Conservation (phyloP, 2,113 vertebrate genomes). For the Globicephala melas region DNA sequence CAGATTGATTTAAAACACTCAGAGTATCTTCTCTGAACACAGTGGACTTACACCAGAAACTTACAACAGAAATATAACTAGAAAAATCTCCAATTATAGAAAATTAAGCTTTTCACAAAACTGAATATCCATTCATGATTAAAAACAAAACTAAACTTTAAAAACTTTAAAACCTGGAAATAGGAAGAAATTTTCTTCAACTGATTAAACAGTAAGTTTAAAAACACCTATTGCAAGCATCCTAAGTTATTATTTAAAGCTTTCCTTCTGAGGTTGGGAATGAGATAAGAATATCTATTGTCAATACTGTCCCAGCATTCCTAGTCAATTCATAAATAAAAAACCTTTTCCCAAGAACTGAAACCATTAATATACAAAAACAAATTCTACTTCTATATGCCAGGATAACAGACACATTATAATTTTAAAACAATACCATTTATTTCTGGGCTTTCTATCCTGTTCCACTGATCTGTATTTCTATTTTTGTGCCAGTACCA, state of each 20-base stretch:
- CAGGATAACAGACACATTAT: background rate
- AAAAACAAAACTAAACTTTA: background rate
- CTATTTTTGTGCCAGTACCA: too few species aligned
- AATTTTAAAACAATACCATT: background rate
- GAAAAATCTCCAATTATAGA: background rate
- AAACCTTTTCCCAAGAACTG: background rate
- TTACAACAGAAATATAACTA: background rate
- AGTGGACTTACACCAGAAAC: background rate
- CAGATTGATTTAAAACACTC: background rate
- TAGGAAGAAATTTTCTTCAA: background rate
- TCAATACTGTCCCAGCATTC: background rate
- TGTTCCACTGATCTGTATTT: too few species aligned
- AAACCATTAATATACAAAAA: background rate
- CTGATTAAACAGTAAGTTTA: background rate
- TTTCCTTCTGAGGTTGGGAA: background rate
- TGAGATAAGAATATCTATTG: background rate
- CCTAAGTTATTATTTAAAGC: background rate
- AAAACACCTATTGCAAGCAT: background rate
- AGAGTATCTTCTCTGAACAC: background rate
- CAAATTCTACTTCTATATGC: background rate
- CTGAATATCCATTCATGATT: background rate
- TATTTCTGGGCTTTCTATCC: background rate
- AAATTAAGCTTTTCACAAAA: constrained; percentile 20
- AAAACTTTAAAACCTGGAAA: background rate
- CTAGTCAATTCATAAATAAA: background rate